Base-by-base conservation (phyloP, 2,797 vertebrate species). In the Notolabrus celidotus region DNA sequence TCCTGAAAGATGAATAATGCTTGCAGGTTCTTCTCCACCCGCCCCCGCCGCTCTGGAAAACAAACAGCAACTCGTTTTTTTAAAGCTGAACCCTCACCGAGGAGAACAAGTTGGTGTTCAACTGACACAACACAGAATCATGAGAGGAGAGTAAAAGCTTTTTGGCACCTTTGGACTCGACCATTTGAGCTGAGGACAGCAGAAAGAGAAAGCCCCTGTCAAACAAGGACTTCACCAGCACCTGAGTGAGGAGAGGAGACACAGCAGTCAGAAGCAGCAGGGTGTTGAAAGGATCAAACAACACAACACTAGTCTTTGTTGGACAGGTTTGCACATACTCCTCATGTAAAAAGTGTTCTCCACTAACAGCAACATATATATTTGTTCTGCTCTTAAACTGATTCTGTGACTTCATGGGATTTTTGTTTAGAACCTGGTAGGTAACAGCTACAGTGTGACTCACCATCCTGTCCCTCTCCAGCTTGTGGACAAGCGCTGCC, bases 1-100 rank as follows among this genome's bases (percentile, higher is more conserved):
- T 98, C 96, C 89, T 95, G 96, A 92, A 98, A 99, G 52, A 99
- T 88, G 94, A 99, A 99, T 69, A 99, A 91, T 10, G 97, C 97
- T 77, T 97, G 95, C 15, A 99, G 93, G 73, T 92, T 91, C 72
- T 89, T 93, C 63, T 94, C 92, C 50, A 71, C 56, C 14, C 93
- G 90, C 68, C 85, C 92, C 81, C 91, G 82, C 17, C 89, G 87
- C 73, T 95, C 95, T 95, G 59, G 3, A 83, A 90, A 84, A 85
- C 75, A 80, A 83, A 86, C 55, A 41, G 54, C 43, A 64, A 63
- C 8, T 10, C n/a, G 63, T 27, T 58, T 67, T 39, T 62, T 52
- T 31, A 73, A 57, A 29, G 33, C 31, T 52, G 55, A 75, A 67
- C 66, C 42, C 45, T 80, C 36, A 53, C 61, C 2, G 9, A 52